Conservation (phyloP, 2,113 vertebrate species). For the Dolichotis patagonum region DNA sequence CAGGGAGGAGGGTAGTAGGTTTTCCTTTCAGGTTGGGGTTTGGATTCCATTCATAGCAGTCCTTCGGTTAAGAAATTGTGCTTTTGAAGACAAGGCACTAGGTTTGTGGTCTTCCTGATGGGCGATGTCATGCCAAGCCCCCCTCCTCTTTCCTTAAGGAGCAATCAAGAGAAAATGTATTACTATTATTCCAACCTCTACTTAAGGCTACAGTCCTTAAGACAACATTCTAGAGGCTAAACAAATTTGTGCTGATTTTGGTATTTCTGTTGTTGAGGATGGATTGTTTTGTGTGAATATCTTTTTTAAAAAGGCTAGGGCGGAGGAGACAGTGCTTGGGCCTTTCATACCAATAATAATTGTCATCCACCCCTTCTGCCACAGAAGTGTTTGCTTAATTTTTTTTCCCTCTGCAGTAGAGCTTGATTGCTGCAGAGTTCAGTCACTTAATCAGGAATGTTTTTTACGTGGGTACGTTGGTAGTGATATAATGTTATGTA, state of each 20-base stretch:
- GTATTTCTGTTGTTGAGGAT: conserved; percentile 54
- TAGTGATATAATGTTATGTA: conserved; percentile 66
- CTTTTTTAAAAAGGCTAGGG: conserved; percentile 48
- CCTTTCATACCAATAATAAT: conserved; percentile 80
- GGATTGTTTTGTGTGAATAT: conserved; percentile 72
- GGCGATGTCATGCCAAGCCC: conserved; percentile 73
- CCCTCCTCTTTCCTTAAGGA: conserved; percentile 30
- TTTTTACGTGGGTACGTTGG: conserved; percentile 56
- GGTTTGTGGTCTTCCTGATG: conserved; percentile 76
- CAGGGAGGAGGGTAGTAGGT: conserved; percentile 50
- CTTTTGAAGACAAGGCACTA: conserved; percentile 57
- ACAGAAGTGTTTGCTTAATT: conserved; percentile 64
- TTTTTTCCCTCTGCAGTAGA: conserved; percentile 73
- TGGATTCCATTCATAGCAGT: background rate
- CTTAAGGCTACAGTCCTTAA: conserved; percentile 37
- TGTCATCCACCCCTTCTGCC: conserved; percentile 73
- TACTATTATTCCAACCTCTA: conserved; percentile 48
- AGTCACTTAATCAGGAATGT: conserved; percentile 81
- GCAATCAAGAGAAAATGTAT: conserved; percentile 52
- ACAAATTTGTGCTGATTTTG: conserved; percentile 52
- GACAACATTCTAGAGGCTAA: conserved; percentile 56
- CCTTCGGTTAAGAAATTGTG: conserved; percentile 63
- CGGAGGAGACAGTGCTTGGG: conserved; percentile 66
- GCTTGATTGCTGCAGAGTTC: conserved; percentile 83
- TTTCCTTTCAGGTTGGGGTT: conserved; percentile 19